Evolutionary conservation across 2,888 invertebrate genomes (phyloP), one percentile per base, ranked within the genome.

Genomic region (Limenitis camilla): DNA sequence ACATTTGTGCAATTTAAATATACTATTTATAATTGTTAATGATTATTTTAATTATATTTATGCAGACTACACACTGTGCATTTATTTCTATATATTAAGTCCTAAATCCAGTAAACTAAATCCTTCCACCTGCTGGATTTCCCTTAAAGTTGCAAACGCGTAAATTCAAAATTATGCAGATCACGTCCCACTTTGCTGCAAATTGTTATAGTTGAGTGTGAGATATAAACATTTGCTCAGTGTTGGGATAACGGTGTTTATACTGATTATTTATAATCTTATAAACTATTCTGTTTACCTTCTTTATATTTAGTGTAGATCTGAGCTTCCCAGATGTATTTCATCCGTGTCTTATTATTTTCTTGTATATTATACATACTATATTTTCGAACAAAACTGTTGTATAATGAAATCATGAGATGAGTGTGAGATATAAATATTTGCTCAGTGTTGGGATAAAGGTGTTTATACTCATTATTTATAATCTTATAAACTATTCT

Each of bases 91-190:
- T 10, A 5, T 28, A 35, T 8, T 27, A 38, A 31, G n/a, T 9
- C n/a, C 39, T 31, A 29, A 29, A 31, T 32, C 5, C 27, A 7
- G 30, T 47, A 32, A 47, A 47, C 39, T 31, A 31, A 6, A 7
- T 31, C 7, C 27, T 7, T 27, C n/a, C 32, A 39, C 39, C 46
- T 46, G 31, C 45, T 35, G 39, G 31, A 47, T 47, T 39, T 47
- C 31, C 39, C 39, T 39, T 47, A 47, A 47, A 47, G 38, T 47
- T 27, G 47, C 39, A 31, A 47, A 39, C 47, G 31, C 39, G 31
- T 47, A 47, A 39, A 19, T 39, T 39, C 31, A 40, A 47, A 47
- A 47, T 47, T 47, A 47, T 47, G 47, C 47, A 47, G 47, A 47
- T 39, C 47, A 47, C 39, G 47, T 40, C 32, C 27, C 27, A 39